Conservation (phyloP, 2,113 vertebrate genomes). For the Pyrgilauda ruficollis region DNA sequence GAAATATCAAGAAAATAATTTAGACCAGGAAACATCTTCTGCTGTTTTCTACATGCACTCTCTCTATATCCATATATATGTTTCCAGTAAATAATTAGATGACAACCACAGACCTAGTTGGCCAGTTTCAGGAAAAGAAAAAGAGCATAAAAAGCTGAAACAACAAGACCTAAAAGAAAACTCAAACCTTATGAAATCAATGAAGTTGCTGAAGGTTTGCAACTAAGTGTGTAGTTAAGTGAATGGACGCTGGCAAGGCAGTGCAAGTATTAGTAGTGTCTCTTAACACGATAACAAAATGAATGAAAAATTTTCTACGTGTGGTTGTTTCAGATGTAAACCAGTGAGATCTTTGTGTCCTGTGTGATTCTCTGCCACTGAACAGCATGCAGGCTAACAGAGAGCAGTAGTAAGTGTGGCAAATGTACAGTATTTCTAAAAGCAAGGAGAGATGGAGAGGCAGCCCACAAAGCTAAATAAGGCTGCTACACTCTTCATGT, state of each 20-base stretch:
- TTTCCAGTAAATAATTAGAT: slow-evolving; percentile 21
- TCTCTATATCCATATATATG: neutral
- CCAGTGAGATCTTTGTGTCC: neutral
- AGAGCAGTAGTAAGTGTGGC: neutral
- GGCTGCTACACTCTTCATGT: neutral
- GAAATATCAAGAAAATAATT: slow-evolving; percentile 8
- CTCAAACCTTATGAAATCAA: neutral
- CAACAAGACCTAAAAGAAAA: neutral
- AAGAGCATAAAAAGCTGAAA: neutral
- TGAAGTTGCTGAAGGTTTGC: neutral
- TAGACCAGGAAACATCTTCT: neutral
- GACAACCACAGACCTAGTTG: neutral
- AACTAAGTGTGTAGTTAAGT: neutral
- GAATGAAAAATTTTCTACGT: neutral
- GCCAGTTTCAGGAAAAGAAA: neutral
- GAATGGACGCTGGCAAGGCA: neutral
- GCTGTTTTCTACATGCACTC: neutral
- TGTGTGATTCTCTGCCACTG: neutral
- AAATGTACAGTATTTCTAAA: neutral
- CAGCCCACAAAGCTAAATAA: neutral
- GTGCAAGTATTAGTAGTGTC: neutral
- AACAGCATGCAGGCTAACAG: neutral
- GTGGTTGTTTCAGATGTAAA: neutral
- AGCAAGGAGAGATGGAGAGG: neutral
- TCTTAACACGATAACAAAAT: neutral